Evolutionary conservation across 1,140 invertebrate species (phyloP), one percentile per base, ranked within the genome.

Genomic region (Drosophila tristis): DNA sequence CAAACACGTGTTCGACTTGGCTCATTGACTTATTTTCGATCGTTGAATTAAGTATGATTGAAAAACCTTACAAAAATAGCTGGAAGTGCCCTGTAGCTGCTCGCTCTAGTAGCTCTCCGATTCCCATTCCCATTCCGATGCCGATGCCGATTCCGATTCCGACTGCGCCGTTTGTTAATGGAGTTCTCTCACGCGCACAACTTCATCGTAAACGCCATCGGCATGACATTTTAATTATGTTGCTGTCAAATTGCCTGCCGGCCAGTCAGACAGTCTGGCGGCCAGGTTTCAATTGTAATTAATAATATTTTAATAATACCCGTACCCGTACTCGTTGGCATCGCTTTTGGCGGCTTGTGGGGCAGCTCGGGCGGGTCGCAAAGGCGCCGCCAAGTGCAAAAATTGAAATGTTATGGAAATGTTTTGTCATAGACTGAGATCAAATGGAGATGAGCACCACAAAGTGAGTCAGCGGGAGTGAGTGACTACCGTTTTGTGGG

Each of bases 191-290:
- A 74, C 84, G 63, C 61, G 80, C 68, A 53, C 68, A 72, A 45
- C 50, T 73, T 63, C 53, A 71, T 71, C 64, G 68, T 75, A 67
- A 72, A 44, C 45, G 47, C 81, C 77, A 74, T 39, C 70, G 49
- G 70, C 66, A 82, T 82, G 82, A 87, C 84, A 87, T 87, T 89
- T 87, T 87, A 87, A 89, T 87, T 87, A 87, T 87, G 84, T 74
- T 86, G 51, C 82, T 87, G 82, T 87, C 82, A 87, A 78, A 78
- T 63, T 66, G 78, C 55, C 61, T 65, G 60, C 45, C 35, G 39
- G 16, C 47, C 29, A 51, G 39, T 43, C 59, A 23, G 49, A 43
- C 54, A 45, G 66, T 42, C 71, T 45, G 60, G 42, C 78, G 23
- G 63, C 62, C 43, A 60, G 55, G 15, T 76, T 71, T 89, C 84